phyloP scores from a whole-genome alignment of 2,797 vertebrate species.

The Sparidentex hasta region DNA sequence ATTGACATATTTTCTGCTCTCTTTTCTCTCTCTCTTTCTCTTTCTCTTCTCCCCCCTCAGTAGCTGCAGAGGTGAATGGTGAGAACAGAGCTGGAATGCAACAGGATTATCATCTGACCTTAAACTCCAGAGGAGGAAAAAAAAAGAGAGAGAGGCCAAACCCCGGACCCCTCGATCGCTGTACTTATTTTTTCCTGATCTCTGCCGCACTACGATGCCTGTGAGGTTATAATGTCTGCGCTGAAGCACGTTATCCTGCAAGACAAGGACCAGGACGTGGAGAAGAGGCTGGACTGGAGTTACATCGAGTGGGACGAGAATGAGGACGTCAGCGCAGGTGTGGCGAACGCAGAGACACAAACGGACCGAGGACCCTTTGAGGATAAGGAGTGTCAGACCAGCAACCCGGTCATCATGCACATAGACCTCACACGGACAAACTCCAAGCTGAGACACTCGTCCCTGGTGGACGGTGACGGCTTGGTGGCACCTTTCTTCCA shows the following conservation, averaged over 20 bases:
- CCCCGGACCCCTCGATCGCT: slow-evolving; percentile 48
- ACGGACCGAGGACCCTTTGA: slow-evolving; percentile 62
- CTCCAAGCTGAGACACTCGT: slow-evolving; percentile 75
- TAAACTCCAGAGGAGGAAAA: slow-evolving; percentile 51
- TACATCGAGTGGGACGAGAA: slow-evolving; percentile 82
- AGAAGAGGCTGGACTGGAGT: slow-evolving; percentile 81
- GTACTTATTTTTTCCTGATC: slow-evolving; percentile 58
- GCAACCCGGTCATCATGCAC: slow-evolving; percentile 81
- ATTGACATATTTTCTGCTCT: slow-evolving; percentile 51
- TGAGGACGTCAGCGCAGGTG: slow-evolving; percentile 60
- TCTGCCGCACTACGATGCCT: slow-evolving; percentile 75
- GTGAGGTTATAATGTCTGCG: slow-evolving; percentile 82
- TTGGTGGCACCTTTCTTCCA: slow-evolving; percentile 78
- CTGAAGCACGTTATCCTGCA: slow-evolving; percentile 79
- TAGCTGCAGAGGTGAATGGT: slow-evolving; percentile 49
- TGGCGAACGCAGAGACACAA: slow-evolving; percentile 79
- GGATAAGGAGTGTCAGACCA: slow-evolving; percentile 84
- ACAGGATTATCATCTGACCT: slow-evolving; percentile 75
- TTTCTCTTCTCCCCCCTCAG: slow-evolving; percentile 23
- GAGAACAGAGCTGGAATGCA: slow-evolving; percentile 73
- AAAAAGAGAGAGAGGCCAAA: slow-evolving; percentile 18
- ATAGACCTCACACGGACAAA: slow-evolving; percentile 80
- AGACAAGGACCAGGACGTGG: slow-evolving; percentile 76
- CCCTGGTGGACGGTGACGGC: slow-evolving; percentile 66
- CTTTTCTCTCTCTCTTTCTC: neutral